phyloP scores from a whole-genome alignment of 2,113 vertebrate species.

The Indri indri region DNA sequence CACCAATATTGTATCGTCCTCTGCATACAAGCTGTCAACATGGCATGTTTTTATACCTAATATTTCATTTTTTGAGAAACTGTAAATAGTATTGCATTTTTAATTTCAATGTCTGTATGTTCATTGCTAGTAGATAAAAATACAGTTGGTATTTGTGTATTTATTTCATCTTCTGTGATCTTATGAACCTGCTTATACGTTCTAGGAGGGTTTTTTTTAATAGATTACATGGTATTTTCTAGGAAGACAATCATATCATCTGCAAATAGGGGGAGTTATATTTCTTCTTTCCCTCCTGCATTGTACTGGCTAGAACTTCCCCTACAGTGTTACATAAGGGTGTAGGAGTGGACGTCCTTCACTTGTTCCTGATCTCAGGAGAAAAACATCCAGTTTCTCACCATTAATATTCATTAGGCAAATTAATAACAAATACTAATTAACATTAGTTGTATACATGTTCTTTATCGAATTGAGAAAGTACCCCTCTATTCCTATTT shows the following conservation, averaged over 20 bases:
- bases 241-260: neutral
- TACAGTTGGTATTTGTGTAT: neutral
- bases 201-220: neutral
- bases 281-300: neutral
- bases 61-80: neutral
- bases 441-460: accelerated
- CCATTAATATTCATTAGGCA: no score
- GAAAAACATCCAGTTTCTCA: neutral
- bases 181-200: neutral
- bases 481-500: neutral
- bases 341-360: accelerated
- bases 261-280: accelerated
- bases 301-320: neutral
- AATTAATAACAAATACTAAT: no score
- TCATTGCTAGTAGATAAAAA: neutral
- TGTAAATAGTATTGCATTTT: neutral
- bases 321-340: accelerated
- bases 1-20: no score
- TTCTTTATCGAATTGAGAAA: accelerated
- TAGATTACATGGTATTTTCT: neutral
- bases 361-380: neutral
- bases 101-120: neutral
- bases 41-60: neutral
- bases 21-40: no score
- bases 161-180: neutral